Percentiles rank a stretch among this genome's conserved stretches.
These are phyloP conservation scores for Troides aeacus DNA, from an alignment of 2,888 invertebrate genomes.

Conservation along the genomic window DNA sequence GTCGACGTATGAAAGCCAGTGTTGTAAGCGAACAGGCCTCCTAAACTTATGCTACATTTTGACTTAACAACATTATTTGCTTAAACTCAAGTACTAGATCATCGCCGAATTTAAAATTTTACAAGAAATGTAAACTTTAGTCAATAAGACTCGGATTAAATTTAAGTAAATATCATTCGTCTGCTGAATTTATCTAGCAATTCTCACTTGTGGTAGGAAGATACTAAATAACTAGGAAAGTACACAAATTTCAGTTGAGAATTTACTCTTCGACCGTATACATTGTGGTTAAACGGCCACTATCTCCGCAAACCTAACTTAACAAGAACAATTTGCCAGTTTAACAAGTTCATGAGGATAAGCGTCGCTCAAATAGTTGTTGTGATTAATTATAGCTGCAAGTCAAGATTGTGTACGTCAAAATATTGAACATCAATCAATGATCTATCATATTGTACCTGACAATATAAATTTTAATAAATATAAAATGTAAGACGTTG, in stretches of 20 bases:
- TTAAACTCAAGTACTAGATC: neutral
- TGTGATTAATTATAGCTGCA: conserved; percentile 49
- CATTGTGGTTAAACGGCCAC: conserved; percentile 45
- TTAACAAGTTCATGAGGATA: conserved; percentile 55
- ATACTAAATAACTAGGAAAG: conserved; percentile 32
- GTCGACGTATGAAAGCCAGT: too few relatives aligned
- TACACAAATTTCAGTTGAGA: conserved; percentile 37
- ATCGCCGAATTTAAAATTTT: conserved; percentile 11
- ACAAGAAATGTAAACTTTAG: conserved; percentile 3
- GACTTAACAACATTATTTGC: too few relatives aligned
- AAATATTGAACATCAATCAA: conserved; percentile 5
- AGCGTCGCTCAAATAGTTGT: conserved; percentile 51
- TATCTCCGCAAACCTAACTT: conserved; percentile 48
- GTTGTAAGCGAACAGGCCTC: too few relatives aligned
- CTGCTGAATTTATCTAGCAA: conserved; percentile 30
- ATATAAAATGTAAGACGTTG: neutral
- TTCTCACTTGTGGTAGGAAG: conserved; percentile 25
- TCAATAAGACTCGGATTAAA: conserved; percentile 18
- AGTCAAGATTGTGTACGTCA: conserved; percentile 36
- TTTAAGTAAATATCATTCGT: conserved; percentile 20
- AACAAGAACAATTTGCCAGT: conserved; percentile 57
- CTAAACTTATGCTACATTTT: too few relatives aligned
- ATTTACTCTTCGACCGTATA: conserved; percentile 39
- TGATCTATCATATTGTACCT: neutral
- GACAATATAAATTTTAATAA: neutral